Base-by-base conservation (phyloP, 2,113 vertebrate species). In the Nesogale talazaci region DNA sequence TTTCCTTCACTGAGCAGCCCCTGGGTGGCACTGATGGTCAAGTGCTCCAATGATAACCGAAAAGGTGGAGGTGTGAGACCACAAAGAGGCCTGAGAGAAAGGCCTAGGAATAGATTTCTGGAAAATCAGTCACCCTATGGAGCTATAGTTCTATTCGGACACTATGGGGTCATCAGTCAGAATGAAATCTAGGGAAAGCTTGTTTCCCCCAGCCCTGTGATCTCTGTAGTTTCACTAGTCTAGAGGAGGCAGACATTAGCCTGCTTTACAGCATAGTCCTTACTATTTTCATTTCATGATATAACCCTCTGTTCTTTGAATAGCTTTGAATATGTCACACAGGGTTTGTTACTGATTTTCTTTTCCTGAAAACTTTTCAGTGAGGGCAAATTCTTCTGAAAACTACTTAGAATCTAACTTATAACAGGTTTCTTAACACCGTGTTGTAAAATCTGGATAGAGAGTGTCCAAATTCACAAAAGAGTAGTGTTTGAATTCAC, bases 401-500 rank as follows among this genome's bases (percentile, higher is more conserved):
- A 95, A 88, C 29, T 83, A 67, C 74, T 79, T 70, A 29, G 78
- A 96, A 96, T 95, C 56, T 83, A 93, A 20, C 67, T 95, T 77
- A 80, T 75, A 93, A 83, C 17, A 93, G 74, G 72, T 90, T 94
- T 95, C 31, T 90, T 90, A 0, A 67, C 85, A 96, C 92, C 90
- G 14, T 91, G 90, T 56, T 94, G 42, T 95, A 95, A 95, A 92
- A 94, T 93, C 78, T 91, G 81, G 67, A 78, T 95, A 91, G 34
- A 96, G 83, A 92, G 72, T 94, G 42, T 94, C 86, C 91, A 94
- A 95, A 96, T 40, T 96, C 65, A 95, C 83, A 91, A 81, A 96
- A 97, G 83, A 93, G 29, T 95, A 81, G 95, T 23, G 79, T 65
- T 94, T 94, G 93, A 65, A 86, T 96, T 97, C 90, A 97, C 96